These are phyloP conservation scores for Actinopyga echinites DNA, from an alignment of 53 echinoderm and acorn worm species.

Conservation along the genomic window DNA sequence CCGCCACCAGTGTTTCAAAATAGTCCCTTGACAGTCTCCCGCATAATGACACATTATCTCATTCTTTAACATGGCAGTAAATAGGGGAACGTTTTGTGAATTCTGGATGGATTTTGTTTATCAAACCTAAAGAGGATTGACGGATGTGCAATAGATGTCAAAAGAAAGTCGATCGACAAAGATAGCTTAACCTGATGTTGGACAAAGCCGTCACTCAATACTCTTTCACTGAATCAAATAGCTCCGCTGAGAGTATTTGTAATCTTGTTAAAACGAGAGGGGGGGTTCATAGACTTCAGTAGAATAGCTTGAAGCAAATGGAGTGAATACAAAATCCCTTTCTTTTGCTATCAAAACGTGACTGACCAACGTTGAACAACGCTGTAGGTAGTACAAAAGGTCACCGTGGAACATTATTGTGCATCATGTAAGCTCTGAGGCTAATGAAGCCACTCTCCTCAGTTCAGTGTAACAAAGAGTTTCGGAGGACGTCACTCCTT, in stretches of 20 bases:
- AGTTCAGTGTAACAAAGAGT: not conserved
- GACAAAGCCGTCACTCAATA: slow-evolving; percentile 32
- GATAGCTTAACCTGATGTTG: slow-evolving; percentile 19
- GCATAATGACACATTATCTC: slow-evolving; percentile 26
- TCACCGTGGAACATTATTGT: not conserved
- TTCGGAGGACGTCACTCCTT: too few species aligned
- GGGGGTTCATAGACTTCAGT: not conserved
- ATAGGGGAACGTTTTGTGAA: slow-evolving; percentile 7
- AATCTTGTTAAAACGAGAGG: slow-evolving; percentile 30
- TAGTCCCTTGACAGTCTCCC: not conserved
- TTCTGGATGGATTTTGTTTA: slow-evolving; percentile 8
- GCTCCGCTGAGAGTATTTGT: not conserved
- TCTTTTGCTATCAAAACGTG: not conserved
- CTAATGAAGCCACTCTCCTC: slow-evolving; percentile 15
- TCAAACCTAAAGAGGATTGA: slow-evolving; percentile 23
- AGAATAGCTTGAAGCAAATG: not conserved
- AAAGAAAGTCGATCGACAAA: slow-evolving; percentile 6
- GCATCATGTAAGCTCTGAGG: slow-evolving; percentile 19
- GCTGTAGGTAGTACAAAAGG: slow-evolving; percentile 13
- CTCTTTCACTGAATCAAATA: slow-evolving; percentile 11
- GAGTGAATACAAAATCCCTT: not conserved
- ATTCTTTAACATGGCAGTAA: slow-evolving; percentile 6
- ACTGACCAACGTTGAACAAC: not conserved
- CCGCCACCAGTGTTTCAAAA: too few species aligned
- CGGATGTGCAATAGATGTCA: not conserved